Conservation (phyloP, 2,797 vertebrate species). For the Halcyon chelicuti region DNA sequence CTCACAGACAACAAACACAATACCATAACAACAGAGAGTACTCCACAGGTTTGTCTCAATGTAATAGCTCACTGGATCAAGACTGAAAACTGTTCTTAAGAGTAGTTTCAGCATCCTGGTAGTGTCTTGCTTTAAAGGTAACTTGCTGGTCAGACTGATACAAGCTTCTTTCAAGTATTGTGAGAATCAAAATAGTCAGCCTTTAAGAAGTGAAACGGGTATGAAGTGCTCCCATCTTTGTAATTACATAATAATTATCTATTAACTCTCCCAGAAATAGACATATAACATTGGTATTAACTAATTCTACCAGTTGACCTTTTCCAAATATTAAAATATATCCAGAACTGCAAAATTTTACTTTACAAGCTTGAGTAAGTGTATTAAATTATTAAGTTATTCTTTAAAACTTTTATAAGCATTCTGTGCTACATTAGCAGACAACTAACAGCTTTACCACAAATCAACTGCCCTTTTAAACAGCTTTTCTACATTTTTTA, state of each 20-base stretch:
- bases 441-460: background rate
- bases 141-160: background rate
- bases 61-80: background rate
- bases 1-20: background rate
- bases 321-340: background rate
- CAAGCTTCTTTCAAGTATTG: background rate
- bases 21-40: background rate
- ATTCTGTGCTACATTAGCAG: background rate
- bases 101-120: background rate
- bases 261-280: background rate
- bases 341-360: background rate
- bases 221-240: background rate
- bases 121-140: background rate
- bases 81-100: background rate
- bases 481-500: conserved; percentile 2
- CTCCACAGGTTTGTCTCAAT: background rate
- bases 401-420: background rate
- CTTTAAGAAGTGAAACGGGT: background rate
- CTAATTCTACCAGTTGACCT: background rate
- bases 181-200: background rate
- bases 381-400: background rate
- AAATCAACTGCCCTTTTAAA: background rate
- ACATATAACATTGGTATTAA: background rate
- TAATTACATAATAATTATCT: background rate
- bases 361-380: background rate